phyloP scores from a whole-genome alignment of 2,797 vertebrate species.

The Gadopsis marmoratus region DNA sequence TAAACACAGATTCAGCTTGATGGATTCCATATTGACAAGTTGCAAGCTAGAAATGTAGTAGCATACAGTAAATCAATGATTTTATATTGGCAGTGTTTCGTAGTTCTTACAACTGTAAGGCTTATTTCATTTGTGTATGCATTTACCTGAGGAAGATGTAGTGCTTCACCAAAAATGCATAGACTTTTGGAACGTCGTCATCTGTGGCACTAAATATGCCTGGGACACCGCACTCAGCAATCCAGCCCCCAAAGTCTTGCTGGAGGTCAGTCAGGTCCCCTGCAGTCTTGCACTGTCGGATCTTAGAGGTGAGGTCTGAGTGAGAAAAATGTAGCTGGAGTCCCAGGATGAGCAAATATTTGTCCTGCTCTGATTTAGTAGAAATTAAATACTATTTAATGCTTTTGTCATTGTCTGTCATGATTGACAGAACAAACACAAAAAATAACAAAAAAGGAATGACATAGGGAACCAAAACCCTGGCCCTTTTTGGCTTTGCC shows the following conservation, averaged over 20 bases:
- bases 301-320: neutral
- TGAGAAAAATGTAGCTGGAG: neutral
- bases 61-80: neutral
- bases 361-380: neutral
- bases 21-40: neutral
- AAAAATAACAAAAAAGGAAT: no score
- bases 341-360: neutral
- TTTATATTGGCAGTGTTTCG: neutral
- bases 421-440: no score
- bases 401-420: no score
- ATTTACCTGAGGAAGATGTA: conserved; percentile 22
- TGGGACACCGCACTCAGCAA: conserved; percentile 6
- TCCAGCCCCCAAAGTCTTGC: conserved; percentile 15
- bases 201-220: neutral
- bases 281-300: neutral
- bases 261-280: neutral
- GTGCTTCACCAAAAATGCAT: conserved; percentile 13
- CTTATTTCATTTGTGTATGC: neutral
- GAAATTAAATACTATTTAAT: no score
- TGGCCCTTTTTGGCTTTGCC: no score
- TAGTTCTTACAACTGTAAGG: neutral
- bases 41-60: neutral
- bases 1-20: neutral
- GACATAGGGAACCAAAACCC: no score
- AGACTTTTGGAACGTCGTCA: conserved; percentile 18